Evolutionary conservation across 1,140 invertebrate species (phyloP).

Genomic region (Palaemon carinicauda): DNA sequence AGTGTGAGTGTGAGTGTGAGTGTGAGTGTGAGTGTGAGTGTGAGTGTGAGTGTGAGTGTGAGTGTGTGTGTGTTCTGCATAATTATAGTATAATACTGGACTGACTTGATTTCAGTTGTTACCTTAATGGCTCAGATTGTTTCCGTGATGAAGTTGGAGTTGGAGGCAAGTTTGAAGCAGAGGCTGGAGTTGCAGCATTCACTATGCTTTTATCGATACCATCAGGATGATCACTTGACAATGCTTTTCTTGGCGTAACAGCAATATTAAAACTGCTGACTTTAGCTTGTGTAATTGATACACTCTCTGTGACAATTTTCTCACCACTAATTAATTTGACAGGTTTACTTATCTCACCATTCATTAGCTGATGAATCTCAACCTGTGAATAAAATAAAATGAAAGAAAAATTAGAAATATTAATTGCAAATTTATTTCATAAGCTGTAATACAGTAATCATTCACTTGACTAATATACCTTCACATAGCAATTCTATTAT

Average conservation of each 20-base stretch:
- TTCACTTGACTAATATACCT: neutral
- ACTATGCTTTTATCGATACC: neutral
- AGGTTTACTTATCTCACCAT: neutral
- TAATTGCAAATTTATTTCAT: neutral
- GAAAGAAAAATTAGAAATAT: neutral
- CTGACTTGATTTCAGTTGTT: neutral
- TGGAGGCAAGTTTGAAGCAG: neutral
- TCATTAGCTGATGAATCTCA: neutral
- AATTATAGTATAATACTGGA: neutral
- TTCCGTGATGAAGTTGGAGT: conserved; percentile 17
- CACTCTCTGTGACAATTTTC: too few relatives aligned
- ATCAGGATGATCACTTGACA: neutral
- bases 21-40: too few relatives aligned
- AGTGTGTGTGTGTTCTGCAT: neutral
- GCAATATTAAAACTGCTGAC: too few relatives aligned
- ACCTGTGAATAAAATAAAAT: neutral
- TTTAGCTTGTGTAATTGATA: too few relatives aligned
- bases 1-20: too few relatives aligned
- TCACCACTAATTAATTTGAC: too few relatives aligned
- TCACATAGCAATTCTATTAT: too few relatives aligned
- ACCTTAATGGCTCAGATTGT: neutral
- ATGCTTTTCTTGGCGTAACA: neutral
- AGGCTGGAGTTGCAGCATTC: neutral
- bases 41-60: too few relatives aligned
- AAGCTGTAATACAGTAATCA: neutral